These are phyloP conservation scores for Corbicula japonica DNA, from an alignment of 2,888 invertebrate species.

Conservation along the genomic window DNA sequence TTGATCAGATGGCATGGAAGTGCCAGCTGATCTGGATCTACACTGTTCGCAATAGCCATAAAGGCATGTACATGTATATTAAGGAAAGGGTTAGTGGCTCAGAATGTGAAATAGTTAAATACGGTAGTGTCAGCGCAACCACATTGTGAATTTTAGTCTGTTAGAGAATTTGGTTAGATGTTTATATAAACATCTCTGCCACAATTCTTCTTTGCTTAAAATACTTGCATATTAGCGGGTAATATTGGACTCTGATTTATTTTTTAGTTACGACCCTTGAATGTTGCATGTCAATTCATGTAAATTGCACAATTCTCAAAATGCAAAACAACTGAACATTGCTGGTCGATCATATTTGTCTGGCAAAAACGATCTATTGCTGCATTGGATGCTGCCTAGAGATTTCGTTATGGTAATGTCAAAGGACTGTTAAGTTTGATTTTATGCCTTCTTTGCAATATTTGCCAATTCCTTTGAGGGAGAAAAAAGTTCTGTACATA, in stretches of 20 bases:
- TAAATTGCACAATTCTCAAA: slow-evolving; percentile 19
- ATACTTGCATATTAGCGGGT: neutral
- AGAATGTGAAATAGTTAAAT: too few relatives aligned
- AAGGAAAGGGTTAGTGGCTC: too few relatives aligned
- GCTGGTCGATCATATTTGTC: slow-evolving; percentile 32
- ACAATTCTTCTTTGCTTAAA: slow-evolving; percentile 15
- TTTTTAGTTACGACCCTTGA: slow-evolving; percentile 15
- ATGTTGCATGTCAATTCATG: slow-evolving; percentile 40
- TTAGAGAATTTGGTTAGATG: too few relatives aligned
- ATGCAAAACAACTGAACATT: slow-evolving; percentile 9
- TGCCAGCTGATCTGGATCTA: too few relatives aligned
- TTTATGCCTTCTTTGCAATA: slow-evolving; percentile 5
- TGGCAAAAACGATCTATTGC: slow-evolving; percentile 20
- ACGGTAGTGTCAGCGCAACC: too few relatives aligned
- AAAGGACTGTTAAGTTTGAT: slow-evolving; percentile 3
- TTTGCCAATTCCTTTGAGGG: too few relatives aligned
- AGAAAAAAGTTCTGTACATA: too few relatives aligned
- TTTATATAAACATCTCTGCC: slow-evolving; percentile 15
- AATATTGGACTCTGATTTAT: slow-evolving; percentile 29
- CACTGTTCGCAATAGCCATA: too few relatives aligned
- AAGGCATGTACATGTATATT: too few relatives aligned
- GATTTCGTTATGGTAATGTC: slow-evolving; percentile 6
- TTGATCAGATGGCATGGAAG: too few relatives aligned
- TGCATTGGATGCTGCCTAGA: slow-evolving; percentile 7
- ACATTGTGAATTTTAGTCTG: too few relatives aligned